phyloP scores from a whole-genome alignment of 1,140 invertebrate genomes.

The Caenorhabditis inopinata region DNA sequence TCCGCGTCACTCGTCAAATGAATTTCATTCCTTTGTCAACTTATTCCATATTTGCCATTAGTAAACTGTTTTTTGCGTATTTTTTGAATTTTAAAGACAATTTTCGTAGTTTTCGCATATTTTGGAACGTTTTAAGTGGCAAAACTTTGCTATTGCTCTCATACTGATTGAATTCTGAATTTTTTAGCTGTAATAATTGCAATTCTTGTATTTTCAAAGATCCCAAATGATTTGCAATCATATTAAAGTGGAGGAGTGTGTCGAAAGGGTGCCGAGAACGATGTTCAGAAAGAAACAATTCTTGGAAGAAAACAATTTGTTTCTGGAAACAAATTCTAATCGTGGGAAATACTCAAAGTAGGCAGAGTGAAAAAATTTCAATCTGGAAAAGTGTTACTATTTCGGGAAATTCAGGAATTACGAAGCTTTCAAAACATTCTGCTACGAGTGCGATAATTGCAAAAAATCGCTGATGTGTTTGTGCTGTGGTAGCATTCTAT shows the following conservation, averaged over 20 bases:
- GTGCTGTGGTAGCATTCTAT: constrained; percentile 25
- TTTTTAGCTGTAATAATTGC: not conserved
- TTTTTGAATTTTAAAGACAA: not conserved
- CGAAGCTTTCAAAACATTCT: constrained; percentile 6
- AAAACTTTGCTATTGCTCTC: not conserved
- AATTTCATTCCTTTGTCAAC: not conserved
- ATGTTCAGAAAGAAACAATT: constrained; percentile 7
- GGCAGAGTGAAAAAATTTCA: not conserved
- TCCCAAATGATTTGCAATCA: not conserved
- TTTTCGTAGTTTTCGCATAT: not conserved
- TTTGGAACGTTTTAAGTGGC: not conserved
- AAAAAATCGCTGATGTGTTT: constrained; percentile 38
- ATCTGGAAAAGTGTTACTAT: no score
- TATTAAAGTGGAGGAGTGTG: not conserved
- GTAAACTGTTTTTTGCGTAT: not conserved
- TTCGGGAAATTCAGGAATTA: not conserved
- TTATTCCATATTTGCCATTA: not conserved
- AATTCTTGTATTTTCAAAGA: not conserved
- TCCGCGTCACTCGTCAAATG: not conserved
- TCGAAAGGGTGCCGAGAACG: not conserved
- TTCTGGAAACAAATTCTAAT: not conserved
- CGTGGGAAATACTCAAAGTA: not conserved
- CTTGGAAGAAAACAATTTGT: not conserved
- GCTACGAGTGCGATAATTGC: constrained; percentile 29
- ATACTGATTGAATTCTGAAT: not conserved